Evolutionary conservation across 2,797 vertebrate genomes (phyloP), one percentile per base, ranked within the genome.

Genomic region (Pseudomugil tenellus): DNA sequence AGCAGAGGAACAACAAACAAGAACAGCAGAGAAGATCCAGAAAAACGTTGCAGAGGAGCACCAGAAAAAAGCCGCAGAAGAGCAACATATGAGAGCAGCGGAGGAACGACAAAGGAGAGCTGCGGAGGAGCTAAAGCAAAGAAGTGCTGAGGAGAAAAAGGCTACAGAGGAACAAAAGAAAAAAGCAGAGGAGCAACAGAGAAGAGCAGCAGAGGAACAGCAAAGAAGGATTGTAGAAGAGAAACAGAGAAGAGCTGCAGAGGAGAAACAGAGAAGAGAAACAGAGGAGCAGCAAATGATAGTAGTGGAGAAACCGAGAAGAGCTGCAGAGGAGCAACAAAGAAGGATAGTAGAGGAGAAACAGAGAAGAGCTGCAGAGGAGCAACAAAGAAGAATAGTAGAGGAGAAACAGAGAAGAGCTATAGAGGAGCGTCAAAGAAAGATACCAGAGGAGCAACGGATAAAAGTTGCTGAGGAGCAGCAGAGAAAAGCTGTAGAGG

Each of bases 331-430:
- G 46, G 46, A 48, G 46, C 46, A 48, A 48, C 46, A 48, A 3
- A 48, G 46, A n/a, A 49, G 3, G 11, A 11, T 6, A 3, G 21
- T 10, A 26, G 70, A 58, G 37, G 46, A 63, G 17, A n/a, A 34
- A 34, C 31, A 21, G 19, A 48, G 2, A 0, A 23, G 1, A 37
- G 21, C 2, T 10, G 14, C 26, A 25, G 49, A 26, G 9, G 72
- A 72, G 39, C 16, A 57, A 4, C 28, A 69, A 43, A 80, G 35
- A 0, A 67, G 4, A 70, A 51, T 43, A 21, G 48, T 23, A 67
- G 67, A 76, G 66, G 60, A 49, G n/a, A 77, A 74, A 71, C 70
- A 71, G 54, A 79, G 16, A 0, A 67, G 4, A 70, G 35, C n/a
- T 14, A 41, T 16, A 37, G 70, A 70, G 7, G 63, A 79, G 31